Percentiles rank a stretch among this genome's conserved stretches.
Conservation (phyloP, 2,888 invertebrate species). For the Halocaridina rubra region DNA sequence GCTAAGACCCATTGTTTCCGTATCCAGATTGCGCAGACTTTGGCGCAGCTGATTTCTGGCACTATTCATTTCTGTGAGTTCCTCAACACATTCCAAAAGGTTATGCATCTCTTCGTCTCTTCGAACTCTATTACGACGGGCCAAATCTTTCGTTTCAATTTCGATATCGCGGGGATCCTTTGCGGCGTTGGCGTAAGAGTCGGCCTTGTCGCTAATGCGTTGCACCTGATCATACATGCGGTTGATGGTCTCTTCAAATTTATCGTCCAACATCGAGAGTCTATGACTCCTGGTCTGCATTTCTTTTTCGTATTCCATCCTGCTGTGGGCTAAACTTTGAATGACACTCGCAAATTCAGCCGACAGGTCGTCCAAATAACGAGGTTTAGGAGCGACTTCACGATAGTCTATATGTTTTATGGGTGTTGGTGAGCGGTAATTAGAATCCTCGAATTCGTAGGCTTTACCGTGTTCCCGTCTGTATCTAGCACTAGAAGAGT, state of each 20-base stretch:
- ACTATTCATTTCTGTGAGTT: slow-evolving; percentile 38
- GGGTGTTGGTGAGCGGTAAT: slow-evolving; percentile 22
- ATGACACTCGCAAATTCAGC: slow-evolving; percentile 34
- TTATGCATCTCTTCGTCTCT: slow-evolving; percentile 28
- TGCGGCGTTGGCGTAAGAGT: neutral
- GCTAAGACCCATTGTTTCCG: slow-evolving; percentile 16
- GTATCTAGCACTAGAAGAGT: slow-evolving; percentile 51
- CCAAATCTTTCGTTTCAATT: neutral
- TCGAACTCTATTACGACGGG: slow-evolving; percentile 18
- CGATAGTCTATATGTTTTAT: slow-evolving; percentile 2
- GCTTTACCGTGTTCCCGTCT: slow-evolving; percentile 38
- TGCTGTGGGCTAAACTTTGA: slow-evolving; percentile 43
- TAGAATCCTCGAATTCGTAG: slow-evolving; percentile 1
- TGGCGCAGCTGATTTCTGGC: slow-evolving; percentile 38
- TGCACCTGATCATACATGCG: slow-evolving; percentile 36
- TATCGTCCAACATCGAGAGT: slow-evolving; percentile 42
- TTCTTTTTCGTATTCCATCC: slow-evolving; percentile 43
- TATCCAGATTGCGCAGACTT: slow-evolving; percentile 37
- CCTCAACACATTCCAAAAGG: slow-evolving; percentile 37
- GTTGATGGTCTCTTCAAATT: slow-evolving; percentile 42
- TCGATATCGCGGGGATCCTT: slow-evolving; percentile 3
- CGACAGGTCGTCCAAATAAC: slow-evolving; percentile 22
- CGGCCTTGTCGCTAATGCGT: slow-evolving; percentile 39
- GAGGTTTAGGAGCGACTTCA: slow-evolving; percentile 3
- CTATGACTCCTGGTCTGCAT: slow-evolving; percentile 44